Evolutionary conservation across 2,888 invertebrate species (phyloP).

Genomic region (Drepanosiphum platanoidis): DNA sequence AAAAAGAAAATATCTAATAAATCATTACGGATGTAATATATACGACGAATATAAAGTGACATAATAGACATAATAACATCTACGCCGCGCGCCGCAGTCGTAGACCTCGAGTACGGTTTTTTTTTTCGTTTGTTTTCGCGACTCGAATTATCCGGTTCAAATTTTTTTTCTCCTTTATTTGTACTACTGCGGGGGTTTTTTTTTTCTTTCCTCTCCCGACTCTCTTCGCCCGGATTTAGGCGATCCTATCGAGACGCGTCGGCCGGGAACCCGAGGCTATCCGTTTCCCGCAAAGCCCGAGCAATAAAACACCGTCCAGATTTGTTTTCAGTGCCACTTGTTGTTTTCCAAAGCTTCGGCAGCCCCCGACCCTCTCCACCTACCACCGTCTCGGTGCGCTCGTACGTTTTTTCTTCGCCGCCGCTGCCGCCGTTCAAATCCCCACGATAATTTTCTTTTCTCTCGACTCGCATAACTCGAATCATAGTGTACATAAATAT

Average conservation of each 20-base stretch:
- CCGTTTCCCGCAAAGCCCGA: constrained; percentile 40
- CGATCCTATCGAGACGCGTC: constrained; percentile 39
- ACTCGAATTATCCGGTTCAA: neutral
- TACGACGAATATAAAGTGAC: no score
- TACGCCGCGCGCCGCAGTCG: no score
- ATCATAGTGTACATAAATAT: constrained; percentile 8
- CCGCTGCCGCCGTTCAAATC: constrained; percentile 4
- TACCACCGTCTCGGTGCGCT: no score
- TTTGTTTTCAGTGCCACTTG: constrained; percentile 57
- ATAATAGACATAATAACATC: no score
- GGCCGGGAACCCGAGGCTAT: constrained; percentile 10
- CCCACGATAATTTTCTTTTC: constrained; percentile 49
- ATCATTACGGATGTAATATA: no score
- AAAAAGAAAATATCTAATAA: neutral
- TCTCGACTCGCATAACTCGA: constrained; percentile 23
- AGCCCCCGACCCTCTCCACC: no score
- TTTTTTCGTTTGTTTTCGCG: neutral
- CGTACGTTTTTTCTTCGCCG: neutral
- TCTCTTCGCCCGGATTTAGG: neutral
- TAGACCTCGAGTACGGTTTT: neutral
- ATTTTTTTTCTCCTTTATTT: neutral
- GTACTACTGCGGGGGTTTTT: neutral
- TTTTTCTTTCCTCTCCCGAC: neutral
- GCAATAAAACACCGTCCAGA: constrained; percentile 56
- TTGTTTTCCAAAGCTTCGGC: constrained; percentile 49